A percentile compares a stretch with the other conserved stretches of the same genome.
These are phyloP conservation scores for Lasioglossum calceatum DNA, from an alignment of 2,888 invertebrate species.

Conservation along the genomic window DNA sequence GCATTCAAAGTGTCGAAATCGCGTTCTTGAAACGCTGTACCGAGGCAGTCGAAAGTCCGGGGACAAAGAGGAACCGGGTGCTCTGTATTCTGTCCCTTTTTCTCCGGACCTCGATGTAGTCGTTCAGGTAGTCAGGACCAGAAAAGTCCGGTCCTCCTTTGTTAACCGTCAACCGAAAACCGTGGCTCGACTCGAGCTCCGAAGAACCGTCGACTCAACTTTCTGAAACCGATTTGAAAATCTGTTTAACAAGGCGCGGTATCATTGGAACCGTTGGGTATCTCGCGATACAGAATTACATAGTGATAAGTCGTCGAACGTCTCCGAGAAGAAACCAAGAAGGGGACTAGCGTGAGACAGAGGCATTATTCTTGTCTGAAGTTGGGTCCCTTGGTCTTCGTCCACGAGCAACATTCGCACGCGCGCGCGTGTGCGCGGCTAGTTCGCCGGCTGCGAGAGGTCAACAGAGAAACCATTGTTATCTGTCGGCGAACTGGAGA, in stretches of 20 bases:
- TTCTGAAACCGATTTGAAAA: background rate
- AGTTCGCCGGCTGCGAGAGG: conserved; percentile 70
- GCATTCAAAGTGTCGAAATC: conserved; percentile 19
- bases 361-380: conserved; percentile 63
- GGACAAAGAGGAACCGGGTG: conserved; percentile 49
- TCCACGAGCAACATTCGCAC: conserved; percentile 51
- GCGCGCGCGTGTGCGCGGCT: background rate
- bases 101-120: background rate
- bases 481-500: conserved; percentile 69
- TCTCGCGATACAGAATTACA: background rate
- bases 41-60: conserved; percentile 20
- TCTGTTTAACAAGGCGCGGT: too few relatives aligned
- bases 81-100: conserved; percentile 1
- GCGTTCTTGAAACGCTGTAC: conserved; percentile 41
- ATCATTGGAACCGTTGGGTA: background rate
- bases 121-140: conserved; percentile 39
- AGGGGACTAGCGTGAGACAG: conserved; percentile 49
- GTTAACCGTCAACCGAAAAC: conserved; percentile 1
- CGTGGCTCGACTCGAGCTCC: background rate
- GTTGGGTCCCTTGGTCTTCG: conserved; percentile 61
- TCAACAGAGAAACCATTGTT: conserved; percentile 79
- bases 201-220: background rate
- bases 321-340: conserved; percentile 23
- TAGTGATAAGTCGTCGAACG: background rate
- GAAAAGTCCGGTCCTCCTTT: conserved; percentile 35